These are phyloP conservation scores for Dromius quadrimaculatus DNA, from an alignment of 2,888 invertebrate species.

Conservation along the genomic window DNA sequence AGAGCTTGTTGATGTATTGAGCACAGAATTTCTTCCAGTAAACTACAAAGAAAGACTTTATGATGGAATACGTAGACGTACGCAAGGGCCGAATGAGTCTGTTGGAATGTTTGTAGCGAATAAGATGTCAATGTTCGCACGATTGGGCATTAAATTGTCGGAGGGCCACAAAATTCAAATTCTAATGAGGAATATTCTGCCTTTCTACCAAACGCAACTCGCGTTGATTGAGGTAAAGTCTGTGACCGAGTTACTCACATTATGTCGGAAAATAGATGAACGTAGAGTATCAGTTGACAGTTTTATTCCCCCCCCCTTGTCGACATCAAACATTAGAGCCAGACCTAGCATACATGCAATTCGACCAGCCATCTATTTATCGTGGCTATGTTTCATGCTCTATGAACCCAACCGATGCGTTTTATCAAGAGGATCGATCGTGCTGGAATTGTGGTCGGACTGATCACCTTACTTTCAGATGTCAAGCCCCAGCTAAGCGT, in stretches of 20 bases:
- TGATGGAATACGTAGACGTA: not conserved
- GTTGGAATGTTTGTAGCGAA: constrained; percentile 7
- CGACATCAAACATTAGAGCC: constrained; percentile 48
- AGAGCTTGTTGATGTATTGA: not conserved
- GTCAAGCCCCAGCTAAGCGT: not conserved
- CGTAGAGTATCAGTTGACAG: constrained; percentile 26
- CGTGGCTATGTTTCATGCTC: not conserved
- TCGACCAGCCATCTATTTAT: not conserved
- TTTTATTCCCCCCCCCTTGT: constrained; percentile 17
- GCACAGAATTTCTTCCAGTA: not conserved
- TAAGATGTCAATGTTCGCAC: not conserved
- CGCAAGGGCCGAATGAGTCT: constrained; percentile 5
- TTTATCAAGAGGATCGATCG: not conserved
- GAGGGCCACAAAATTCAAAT: constrained; percentile 50
- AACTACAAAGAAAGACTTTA: constrained; percentile 10
- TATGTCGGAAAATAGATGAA: constrained; percentile 51
- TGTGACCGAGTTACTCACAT: constrained; percentile 44
- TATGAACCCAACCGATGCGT: not conserved
- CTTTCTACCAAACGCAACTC: constrained; percentile 53
- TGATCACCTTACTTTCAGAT: constrained; percentile 29
- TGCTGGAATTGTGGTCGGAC: constrained; percentile 39
- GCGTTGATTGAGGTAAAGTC: constrained; percentile 49
- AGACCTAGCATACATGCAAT: constrained; percentile 45
- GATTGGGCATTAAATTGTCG: not conserved
- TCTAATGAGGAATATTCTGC: constrained; percentile 52